Evolutionary conservation across 2,888 invertebrate species (phyloP).

Genomic region (Lasioglossum zephyrum): DNA sequence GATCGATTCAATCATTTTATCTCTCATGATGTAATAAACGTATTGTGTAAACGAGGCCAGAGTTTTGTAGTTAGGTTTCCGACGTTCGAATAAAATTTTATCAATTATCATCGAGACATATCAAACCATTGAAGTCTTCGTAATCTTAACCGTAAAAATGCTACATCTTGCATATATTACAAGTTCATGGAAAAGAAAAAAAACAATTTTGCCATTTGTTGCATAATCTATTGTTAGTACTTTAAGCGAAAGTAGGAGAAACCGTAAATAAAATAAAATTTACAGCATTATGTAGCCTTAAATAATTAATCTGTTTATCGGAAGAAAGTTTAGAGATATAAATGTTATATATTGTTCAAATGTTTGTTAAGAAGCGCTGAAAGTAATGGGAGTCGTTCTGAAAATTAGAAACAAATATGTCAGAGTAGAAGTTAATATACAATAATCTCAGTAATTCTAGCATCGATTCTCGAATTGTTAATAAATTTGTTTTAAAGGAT

Average conservation of each 20-base stretch:
- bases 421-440: background rate
- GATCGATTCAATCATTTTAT: background rate
- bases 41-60: background rate
- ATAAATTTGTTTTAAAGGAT: background rate
- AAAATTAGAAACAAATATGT: background rate
- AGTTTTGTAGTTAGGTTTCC: background rate
- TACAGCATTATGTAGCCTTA: conserved; percentile 10
- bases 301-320: conserved; percentile 8
- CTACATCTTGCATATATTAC: background rate
- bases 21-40: background rate
- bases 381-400: background rate
- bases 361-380: background rate
- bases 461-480: background rate
- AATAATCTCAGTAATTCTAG: background rate
- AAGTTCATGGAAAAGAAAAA: background rate
- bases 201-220: background rate
- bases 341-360: conserved; percentile 1
- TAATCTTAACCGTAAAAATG: background rate
- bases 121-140: background rate
- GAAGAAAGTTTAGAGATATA: background rate
- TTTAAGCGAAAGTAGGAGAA: background rate
- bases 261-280: background rate
- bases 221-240: background rate
- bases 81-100: background rate
- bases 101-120: background rate